Conservation (phyloP, 2,888 invertebrate genomes). For the Diabrotica balteata region DNA sequence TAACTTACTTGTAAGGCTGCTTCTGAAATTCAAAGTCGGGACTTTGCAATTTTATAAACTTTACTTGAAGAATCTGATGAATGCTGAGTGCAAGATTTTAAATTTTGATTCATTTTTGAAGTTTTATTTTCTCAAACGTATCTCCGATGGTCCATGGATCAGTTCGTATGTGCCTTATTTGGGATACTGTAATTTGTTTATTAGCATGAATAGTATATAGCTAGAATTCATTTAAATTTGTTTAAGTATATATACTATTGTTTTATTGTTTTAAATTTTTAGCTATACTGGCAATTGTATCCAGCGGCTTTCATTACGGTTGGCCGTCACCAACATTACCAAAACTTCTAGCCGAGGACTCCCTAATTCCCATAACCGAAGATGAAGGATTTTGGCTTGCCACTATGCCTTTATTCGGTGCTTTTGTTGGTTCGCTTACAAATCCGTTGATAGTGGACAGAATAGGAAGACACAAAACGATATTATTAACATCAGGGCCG, state of each 20-base stretch:
- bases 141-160: too few relatives aligned
- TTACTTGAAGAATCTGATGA: slow-evolving; percentile 18
- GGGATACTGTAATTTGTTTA: too few relatives aligned
- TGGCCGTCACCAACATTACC: slow-evolving; percentile 72
- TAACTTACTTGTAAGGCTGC: slow-evolving; percentile 28
- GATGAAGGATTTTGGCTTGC: slow-evolving; percentile 71
- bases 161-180: too few relatives aligned
- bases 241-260: too few relatives aligned
- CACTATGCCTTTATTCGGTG: slow-evolving; percentile 71
- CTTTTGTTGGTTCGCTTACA: slow-evolving; percentile 68
- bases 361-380: slow-evolving; percentile 53
- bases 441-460: slow-evolving; percentile 71
- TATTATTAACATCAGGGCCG: slow-evolving; percentile 66
- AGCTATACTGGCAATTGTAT: slow-evolving; percentile 56
- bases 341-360: slow-evolving; percentile 57
- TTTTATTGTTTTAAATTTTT: slow-evolving; percentile 34
- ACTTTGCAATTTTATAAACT: slow-evolving; percentile 10
- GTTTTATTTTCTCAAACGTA: too few relatives aligned
- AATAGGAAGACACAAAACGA: slow-evolving; percentile 70
- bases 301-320: slow-evolving; percentile 61
- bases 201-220: too few relatives aligned
- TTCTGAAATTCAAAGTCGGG: slow-evolving; percentile 3
- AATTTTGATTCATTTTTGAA: slow-evolving; percentile 15
- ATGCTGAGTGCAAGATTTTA: slow-evolving; percentile 11
- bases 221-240: too few relatives aligned